A percentile compares a stretch with the other conserved stretches of the same genome.
Evolutionary conservation across 2,113 vertebrate species (phyloP).

Genomic region (Oryzias woworae): DNA sequence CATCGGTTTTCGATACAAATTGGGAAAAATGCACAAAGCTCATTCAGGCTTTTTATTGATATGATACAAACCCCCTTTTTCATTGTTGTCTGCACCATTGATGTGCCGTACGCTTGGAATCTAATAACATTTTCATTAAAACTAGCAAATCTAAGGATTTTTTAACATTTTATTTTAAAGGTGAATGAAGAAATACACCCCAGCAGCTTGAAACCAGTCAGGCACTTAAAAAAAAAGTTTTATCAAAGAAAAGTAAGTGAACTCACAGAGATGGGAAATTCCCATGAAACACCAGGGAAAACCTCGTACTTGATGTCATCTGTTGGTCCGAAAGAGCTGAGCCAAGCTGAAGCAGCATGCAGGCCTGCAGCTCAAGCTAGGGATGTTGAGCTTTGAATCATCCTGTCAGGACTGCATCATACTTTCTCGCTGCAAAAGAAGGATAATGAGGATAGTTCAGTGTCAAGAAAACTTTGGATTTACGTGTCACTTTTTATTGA

Average conservation of each 20-base stretch:
- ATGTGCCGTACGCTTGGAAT: conserved; percentile 20
- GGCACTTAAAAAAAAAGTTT: background rate
- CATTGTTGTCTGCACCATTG: conserved; percentile 1
- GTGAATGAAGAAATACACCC: too few relatives aligned
- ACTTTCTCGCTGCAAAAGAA: conserved; percentile 16
- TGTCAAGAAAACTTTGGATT: conserved; percentile 44
- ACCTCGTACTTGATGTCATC: background rate
- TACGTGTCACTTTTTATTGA: conserved; percentile 47
- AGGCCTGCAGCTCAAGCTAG: background rate
- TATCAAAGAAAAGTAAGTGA: background rate
- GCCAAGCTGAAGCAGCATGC: conserved; percentile 1
- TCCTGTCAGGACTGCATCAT: conserved; percentile 10
- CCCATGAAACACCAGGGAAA: too few relatives aligned
- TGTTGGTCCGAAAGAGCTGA: conserved; percentile 12
- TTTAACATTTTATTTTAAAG: too few relatives aligned
- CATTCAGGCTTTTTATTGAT: conserved; percentile 12
- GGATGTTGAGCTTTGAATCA: conserved; percentile 30
- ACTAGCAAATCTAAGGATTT: background rate
- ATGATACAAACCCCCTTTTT: background rate
- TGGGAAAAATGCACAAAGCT: background rate
- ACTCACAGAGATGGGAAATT: too few relatives aligned
- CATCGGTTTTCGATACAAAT: too few relatives aligned
- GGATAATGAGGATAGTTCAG: conserved; percentile 17
- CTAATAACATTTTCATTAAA: conserved; percentile 44
- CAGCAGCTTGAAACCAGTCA: too few relatives aligned